Evolutionary conservation across 2,888 invertebrate genomes (phyloP).

Genomic region (Sminthurinus aureus): DNA sequence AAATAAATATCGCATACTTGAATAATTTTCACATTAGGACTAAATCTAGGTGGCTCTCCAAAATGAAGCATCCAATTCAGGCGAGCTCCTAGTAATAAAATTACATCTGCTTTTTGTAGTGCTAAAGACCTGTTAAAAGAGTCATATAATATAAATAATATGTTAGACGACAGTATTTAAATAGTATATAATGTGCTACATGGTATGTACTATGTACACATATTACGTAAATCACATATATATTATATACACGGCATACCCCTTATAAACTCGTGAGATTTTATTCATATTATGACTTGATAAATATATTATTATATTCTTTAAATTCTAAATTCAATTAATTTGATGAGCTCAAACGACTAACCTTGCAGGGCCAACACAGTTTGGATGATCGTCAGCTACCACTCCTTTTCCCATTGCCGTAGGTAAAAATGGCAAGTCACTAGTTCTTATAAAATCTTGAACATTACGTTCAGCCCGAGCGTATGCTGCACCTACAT

Average conservation of each 20-base stretch:
- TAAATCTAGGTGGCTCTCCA: slow-evolving; percentile 86
- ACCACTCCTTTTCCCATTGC: slow-evolving; percentile 84
- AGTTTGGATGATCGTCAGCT: slow-evolving; percentile 68
- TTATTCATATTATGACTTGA: too few relatives aligned
- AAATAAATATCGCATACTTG: slow-evolving; percentile 69
- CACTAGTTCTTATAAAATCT: slow-evolving; percentile 74
- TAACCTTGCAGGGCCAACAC: slow-evolving; percentile 82
- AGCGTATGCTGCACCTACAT: slow-evolving; percentile 81
- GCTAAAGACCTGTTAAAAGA: slow-evolving; percentile 72
- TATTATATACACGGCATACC: too few relatives aligned
- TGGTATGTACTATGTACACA: too few relatives aligned
- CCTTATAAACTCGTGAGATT: too few relatives aligned
- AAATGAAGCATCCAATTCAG: slow-evolving; percentile 99
- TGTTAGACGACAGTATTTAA: too few relatives aligned
- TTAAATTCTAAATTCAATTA: too few relatives aligned
- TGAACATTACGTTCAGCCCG: slow-evolving; percentile 77
- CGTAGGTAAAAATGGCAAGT: slow-evolving; percentile 89
- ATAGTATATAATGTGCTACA: too few relatives aligned
- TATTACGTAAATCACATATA: too few relatives aligned
- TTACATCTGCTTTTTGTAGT: slow-evolving; percentile 85
- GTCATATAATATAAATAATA: too few relatives aligned
- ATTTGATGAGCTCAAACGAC: too few relatives aligned
- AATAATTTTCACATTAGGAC: slow-evolving; percentile 83
- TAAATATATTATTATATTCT: too few relatives aligned
- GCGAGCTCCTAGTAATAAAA: slow-evolving; percentile 87